Evolutionary conservation across 2,888 invertebrate species (phyloP).

Genomic region (Noctua janthe): DNA sequence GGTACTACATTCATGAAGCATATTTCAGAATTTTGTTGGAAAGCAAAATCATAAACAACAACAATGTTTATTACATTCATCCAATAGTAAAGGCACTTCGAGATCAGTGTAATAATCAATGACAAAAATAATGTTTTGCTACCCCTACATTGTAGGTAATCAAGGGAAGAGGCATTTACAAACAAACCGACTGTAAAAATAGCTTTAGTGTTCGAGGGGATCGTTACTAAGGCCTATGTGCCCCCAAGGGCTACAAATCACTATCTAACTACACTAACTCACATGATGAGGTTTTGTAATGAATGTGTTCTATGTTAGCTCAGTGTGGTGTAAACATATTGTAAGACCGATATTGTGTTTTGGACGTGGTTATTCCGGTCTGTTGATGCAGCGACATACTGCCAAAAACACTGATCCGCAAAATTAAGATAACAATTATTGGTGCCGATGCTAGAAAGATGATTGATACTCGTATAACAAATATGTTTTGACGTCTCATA

Average conservation of each 20-base stretch:
- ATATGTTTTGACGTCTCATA: not conserved
- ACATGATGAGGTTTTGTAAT: conserved; percentile 74
- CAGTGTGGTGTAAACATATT: conserved; percentile 54
- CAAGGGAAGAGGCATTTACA: conserved; percentile 22
- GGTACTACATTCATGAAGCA: not conserved
- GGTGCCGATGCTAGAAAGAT: not conserved
- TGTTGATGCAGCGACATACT: conserved; percentile 33
- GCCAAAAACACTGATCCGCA: conserved; percentile 35
- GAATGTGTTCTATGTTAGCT: conserved; percentile 66
- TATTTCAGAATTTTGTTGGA: not conserved
- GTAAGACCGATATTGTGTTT: conserved; percentile 57
- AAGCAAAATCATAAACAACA: not conserved
- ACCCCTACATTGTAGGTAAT: not conserved
- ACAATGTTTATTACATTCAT: not conserved
- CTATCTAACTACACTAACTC: conserved; percentile 69
- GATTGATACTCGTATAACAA: not conserved
- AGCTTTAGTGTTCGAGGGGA: conserved; percentile 59
- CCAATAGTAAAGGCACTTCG: not conserved
- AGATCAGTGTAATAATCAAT: not conserved
- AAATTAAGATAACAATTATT: conserved; percentile 33
- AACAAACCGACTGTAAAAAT: conserved; percentile 56
- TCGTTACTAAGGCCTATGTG: conserved; percentile 65
- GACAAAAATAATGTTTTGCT: not conserved
- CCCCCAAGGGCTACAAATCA: conserved; percentile 73
- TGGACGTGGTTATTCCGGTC: conserved; percentile 46